A percentile compares a stretch with the other conserved stretches of the same genome.
These are phyloP conservation scores for Nesoenas mayeri DNA, from an alignment of 2,113 vertebrate genomes.

Conservation along the genomic window DNA sequence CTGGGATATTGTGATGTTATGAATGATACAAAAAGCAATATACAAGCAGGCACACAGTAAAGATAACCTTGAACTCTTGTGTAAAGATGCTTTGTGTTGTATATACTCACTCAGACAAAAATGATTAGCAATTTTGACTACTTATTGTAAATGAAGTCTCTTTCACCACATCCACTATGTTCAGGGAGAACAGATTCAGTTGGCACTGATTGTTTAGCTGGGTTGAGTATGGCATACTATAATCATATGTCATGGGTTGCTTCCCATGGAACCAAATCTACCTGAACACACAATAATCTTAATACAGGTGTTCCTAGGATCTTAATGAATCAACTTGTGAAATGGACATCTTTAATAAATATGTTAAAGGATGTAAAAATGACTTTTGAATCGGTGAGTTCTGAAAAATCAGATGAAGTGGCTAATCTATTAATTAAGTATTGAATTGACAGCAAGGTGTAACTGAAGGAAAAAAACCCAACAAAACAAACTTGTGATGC, in stretches of 20 bases:
- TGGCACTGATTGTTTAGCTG: neutral
- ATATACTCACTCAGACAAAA: neutral
- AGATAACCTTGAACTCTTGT: neutral
- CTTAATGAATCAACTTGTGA: neutral
- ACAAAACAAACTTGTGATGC: neutral
- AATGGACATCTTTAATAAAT: neutral
- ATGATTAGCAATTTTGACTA: neutral
- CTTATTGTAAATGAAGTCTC: neutral
- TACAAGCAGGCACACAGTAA: neutral
- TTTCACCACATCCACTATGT: rapidly evolving
- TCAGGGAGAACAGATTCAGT: neutral
- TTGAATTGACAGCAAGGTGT: neutral
- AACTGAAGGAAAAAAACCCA: neutral
- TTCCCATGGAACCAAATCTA: neutral
- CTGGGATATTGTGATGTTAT: neutral
- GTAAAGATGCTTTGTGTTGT: neutral
- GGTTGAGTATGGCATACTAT: neutral
- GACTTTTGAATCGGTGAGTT: neutral
- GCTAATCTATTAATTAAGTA: neutral
- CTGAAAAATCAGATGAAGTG: neutral
- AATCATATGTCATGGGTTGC: neutral
- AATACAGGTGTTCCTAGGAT: neutral
- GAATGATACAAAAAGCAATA: neutral
- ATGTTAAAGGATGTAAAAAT: neutral
- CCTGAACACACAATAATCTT: neutral